These are phyloP conservation scores for Serinus canaria DNA, from an alignment of 2,113 vertebrate genomes.

Conservation along the genomic window DNA sequence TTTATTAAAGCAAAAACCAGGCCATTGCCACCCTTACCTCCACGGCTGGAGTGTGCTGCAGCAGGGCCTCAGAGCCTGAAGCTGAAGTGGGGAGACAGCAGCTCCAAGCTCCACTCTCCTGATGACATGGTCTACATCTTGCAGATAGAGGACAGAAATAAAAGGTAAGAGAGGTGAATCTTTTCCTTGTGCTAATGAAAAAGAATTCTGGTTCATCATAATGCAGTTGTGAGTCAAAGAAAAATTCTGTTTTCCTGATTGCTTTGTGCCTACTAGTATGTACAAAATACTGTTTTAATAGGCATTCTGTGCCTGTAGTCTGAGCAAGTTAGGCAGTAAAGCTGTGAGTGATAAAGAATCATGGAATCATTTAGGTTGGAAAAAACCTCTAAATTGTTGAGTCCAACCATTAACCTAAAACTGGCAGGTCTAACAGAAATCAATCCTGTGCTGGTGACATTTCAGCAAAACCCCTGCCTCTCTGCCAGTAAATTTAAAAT, in stretches of 20 bases:
- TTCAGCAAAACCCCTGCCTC: not conserved
- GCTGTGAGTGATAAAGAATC: not conserved
- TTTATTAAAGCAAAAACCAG: slow-evolving; percentile 86
- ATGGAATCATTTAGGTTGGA: not conserved
- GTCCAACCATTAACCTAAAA: not conserved
- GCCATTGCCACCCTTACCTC: slow-evolving; percentile 89
- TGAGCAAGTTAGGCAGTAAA: not conserved
- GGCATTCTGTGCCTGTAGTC: not conserved
- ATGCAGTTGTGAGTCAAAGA: not conserved
- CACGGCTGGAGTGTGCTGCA: slow-evolving; percentile 90
- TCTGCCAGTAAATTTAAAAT: not conserved
- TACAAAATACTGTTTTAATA: not conserved
- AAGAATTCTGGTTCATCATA: not conserved
- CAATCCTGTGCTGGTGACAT: not conserved
- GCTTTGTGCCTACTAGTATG: not conserved
- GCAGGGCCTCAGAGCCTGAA: slow-evolving; percentile 96
- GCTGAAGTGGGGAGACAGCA: slow-evolving; percentile 94
- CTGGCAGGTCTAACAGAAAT: not conserved
- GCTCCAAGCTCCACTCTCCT: slow-evolving; percentile 72
- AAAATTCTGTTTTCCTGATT: not conserved
- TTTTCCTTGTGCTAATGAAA: not conserved
- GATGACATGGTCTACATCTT: slow-evolving; percentile 88
- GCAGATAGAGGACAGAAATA: slow-evolving; percentile 93
- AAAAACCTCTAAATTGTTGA: not conserved
- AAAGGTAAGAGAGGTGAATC: slow-evolving; percentile 75